phyloP scores from a whole-genome alignment of 92 coral and sea anemone genomes.

The Palythoa grandiflora region DNA sequence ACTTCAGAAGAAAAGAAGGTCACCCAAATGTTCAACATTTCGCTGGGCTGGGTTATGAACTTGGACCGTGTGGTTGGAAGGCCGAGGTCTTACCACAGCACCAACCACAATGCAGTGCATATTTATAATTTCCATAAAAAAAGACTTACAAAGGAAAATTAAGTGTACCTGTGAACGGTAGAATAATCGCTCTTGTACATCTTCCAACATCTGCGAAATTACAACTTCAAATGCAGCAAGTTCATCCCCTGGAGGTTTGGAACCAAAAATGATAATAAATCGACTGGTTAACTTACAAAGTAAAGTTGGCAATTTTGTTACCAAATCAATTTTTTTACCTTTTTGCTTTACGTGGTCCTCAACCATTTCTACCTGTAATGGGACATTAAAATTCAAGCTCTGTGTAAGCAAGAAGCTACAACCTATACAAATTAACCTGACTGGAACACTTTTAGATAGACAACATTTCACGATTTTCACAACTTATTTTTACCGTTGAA shows the following conservation, averaged over 20 bases:
- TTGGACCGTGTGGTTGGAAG: too few species aligned
- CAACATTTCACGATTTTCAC: too few species aligned
- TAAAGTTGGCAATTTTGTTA: neutral
- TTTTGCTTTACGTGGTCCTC: conserved; percentile 96
- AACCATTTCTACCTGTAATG: conserved; percentile 91
- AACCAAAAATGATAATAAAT: neutral
- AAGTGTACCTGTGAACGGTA: conserved; percentile 93
- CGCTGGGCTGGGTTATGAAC: too few species aligned
- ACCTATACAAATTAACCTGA: neutral
- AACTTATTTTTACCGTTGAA: too few species aligned
- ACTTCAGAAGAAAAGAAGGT: too few species aligned
- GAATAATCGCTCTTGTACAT: conserved; percentile 95
- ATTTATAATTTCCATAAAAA: neutral
- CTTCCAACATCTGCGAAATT: conserved; percentile 93
- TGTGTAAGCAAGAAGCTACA: too few species aligned
- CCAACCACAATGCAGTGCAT: too few species aligned
- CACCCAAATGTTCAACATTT: too few species aligned
- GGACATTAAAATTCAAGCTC: neutral
- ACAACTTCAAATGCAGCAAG: conserved; percentile 95
- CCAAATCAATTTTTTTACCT: conserved; percentile 61
- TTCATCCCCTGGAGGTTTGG: conserved; percentile 76
- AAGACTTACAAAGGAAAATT: neutral
- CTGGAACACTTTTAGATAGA: too few species aligned
- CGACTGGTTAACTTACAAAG: too few species aligned
- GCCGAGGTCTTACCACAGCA: too few species aligned